These are phyloP conservation scores for Limnephilus rhombicus DNA, from an alignment of 2,888 invertebrate genomes.

Conservation along the genomic window DNA sequence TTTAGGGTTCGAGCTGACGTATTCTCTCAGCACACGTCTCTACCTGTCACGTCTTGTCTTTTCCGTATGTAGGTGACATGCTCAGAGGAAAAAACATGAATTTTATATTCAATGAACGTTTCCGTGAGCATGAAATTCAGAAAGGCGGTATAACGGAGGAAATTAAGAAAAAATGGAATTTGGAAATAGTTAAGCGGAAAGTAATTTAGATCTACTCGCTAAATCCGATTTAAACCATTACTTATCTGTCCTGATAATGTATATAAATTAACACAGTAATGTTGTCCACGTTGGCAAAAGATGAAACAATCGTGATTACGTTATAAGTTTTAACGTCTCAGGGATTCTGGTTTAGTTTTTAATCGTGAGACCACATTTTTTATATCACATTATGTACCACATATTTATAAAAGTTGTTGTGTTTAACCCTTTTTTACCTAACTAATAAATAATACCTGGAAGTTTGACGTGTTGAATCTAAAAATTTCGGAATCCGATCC, in stretches of 20 bases:
- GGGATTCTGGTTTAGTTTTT: no score
- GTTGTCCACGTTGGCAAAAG: no score
- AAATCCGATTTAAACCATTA: background rate
- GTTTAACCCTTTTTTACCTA: no score
- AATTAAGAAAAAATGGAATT: background rate
- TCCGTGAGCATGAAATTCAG: background rate
- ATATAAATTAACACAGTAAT: no score
- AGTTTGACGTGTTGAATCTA: conserved; percentile 38
- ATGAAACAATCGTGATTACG: no score
- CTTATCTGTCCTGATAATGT: no score
- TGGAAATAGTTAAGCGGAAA: background rate
- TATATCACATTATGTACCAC: no score
- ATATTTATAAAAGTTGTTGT: no score
- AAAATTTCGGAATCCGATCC: conserved; percentile 52
- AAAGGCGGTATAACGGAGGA: background rate
- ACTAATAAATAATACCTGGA: background rate
- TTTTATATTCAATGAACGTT: background rate
- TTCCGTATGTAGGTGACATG: background rate
- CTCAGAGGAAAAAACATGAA: background rate
- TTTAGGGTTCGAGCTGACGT: background rate
- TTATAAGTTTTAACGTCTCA: no score
- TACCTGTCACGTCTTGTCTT: background rate
- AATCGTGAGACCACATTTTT: no score
- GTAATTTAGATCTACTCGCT: background rate
- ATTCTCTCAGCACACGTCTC: background rate